Percentiles rank a stretch among this genome's conserved stretches.
Evolutionary conservation across 2,888 invertebrate genomes (phyloP).

Genomic region (Lepidonotus clava): DNA sequence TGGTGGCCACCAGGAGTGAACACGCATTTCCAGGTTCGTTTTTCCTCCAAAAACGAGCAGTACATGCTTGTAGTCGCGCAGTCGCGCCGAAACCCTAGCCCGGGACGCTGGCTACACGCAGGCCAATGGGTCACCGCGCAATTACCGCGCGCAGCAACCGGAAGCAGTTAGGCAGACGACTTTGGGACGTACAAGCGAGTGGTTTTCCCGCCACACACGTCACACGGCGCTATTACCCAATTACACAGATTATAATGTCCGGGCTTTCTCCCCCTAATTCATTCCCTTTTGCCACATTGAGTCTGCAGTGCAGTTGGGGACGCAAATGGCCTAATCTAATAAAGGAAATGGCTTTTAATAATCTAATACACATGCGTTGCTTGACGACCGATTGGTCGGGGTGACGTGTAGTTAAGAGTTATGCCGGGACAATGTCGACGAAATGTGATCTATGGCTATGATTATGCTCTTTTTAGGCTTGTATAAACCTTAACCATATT

Average conservation of each 20-base stretch:
- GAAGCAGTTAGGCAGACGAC: constrained; percentile 50
- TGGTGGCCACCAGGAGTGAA: too few relatives aligned
- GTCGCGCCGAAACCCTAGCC: too few relatives aligned
- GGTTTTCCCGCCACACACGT: background rate
- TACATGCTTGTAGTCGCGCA: too few relatives aligned
- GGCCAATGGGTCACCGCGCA: constrained; percentile 44
- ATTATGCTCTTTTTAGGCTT: too few relatives aligned
- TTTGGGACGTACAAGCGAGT: background rate
- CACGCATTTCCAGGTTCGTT: too few relatives aligned
- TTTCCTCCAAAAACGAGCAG: too few relatives aligned
- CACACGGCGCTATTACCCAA: constrained; percentile 10
- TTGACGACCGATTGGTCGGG: too few relatives aligned
- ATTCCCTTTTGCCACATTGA: background rate
- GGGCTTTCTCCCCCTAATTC: background rate
- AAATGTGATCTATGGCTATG: too few relatives aligned
- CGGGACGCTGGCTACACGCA: constrained; percentile 33
- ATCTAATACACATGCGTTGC: background rate
- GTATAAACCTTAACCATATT: too few relatives aligned
- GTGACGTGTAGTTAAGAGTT: too few relatives aligned
- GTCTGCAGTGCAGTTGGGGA: background rate
- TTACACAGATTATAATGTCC: constrained; percentile 21
- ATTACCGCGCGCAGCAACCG: constrained; percentile 48
- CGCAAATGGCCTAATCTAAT: background rate
- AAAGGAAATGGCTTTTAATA: background rate
- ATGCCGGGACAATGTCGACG: too few relatives aligned